phyloP scores from a whole-genome alignment of 2,113 vertebrate genomes.

The Zootoca vivipara region DNA sequence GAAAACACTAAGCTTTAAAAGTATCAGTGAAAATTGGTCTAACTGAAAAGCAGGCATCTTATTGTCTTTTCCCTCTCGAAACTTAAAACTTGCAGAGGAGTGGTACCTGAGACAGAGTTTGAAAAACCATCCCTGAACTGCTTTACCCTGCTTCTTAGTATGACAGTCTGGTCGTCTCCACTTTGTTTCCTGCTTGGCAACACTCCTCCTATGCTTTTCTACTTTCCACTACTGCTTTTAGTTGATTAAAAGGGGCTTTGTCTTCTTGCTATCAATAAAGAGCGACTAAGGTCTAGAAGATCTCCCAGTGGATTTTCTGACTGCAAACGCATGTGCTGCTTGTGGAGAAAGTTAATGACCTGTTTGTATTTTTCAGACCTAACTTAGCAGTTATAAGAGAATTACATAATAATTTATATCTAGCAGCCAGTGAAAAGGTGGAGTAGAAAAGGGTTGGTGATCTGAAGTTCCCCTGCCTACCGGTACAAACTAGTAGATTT shows the following conservation, averaged over 20 bases:
- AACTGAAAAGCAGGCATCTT: not conserved
- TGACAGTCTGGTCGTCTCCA: not conserved
- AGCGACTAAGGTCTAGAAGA: not conserved
- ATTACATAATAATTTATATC: not conserved
- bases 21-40: slow-evolving; percentile 2
- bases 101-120: slow-evolving; percentile 29
- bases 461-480: not conserved
- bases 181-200: slow-evolving; percentile 7
- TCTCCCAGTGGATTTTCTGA: not conserved
- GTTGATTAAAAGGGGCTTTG: not conserved
- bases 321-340: not conserved
- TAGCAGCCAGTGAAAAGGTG: not conserved
- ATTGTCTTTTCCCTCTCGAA: not conserved
- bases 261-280: not conserved
- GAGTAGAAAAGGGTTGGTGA: too few relatives aligned
- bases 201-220: not conserved
- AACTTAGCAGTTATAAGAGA: not conserved
- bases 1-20: not conserved
- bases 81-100: not conserved
- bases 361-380: not conserved
- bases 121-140: slow-evolving; percentile 25
- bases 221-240: slow-evolving; percentile 11
- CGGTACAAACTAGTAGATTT: not conserved
- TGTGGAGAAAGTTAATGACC: not conserved
- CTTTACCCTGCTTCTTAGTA: slow-evolving; percentile 29